phyloP scores from a whole-genome alignment of 2,888 invertebrate genomes.

The Muschampia plurimacula region DNA sequence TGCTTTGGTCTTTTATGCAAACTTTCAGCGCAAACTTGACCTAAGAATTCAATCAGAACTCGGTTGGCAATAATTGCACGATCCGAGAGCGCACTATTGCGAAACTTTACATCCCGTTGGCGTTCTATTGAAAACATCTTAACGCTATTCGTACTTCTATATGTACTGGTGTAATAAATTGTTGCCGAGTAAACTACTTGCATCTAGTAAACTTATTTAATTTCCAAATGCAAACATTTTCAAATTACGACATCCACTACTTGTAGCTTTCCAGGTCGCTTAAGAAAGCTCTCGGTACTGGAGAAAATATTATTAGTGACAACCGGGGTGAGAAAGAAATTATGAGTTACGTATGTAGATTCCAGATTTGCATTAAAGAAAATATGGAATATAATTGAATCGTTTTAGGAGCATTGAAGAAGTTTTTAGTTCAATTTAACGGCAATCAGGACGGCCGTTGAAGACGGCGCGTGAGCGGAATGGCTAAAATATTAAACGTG shows the following conservation, averaged over 20 bases:
- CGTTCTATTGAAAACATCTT: slow-evolving; percentile 81
- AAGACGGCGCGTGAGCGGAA: slow-evolving; percentile 82
- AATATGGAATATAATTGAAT: slow-evolving; percentile 77
- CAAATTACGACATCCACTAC: slow-evolving; percentile 60
- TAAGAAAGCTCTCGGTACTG: slow-evolving; percentile 44
- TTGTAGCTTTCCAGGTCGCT: slow-evolving; percentile 43
- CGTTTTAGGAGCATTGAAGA: slow-evolving; percentile 81
- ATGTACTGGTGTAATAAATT: slow-evolving; percentile 71
- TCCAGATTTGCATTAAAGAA: slow-evolving; percentile 54
- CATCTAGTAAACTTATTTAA: slow-evolving; percentile 75
- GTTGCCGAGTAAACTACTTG: slow-evolving; percentile 71
- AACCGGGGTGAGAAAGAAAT: slow-evolving; percentile 41
- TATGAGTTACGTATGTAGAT: slow-evolving; percentile 31
- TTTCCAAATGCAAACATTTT: slow-evolving; percentile 73
- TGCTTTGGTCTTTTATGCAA: slow-evolving; percentile 73
- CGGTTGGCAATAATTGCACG: slow-evolving; percentile 78
- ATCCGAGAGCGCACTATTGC: slow-evolving; percentile 73
- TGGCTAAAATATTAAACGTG: slow-evolving; percentile 82
- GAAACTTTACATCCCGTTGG: slow-evolving; percentile 77
- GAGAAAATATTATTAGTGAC: slow-evolving; percentile 42
- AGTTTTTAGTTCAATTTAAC: slow-evolving; percentile 86
- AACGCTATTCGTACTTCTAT: slow-evolving; percentile 70
- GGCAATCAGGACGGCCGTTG: slow-evolving; percentile 85
- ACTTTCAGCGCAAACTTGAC: slow-evolving; percentile 75
- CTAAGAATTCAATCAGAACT: slow-evolving; percentile 82